Evolutionary conservation across 2,888 invertebrate genomes (phyloP), one percentile per base, ranked within the genome.

Genomic region (Teleiodes luculella): DNA sequence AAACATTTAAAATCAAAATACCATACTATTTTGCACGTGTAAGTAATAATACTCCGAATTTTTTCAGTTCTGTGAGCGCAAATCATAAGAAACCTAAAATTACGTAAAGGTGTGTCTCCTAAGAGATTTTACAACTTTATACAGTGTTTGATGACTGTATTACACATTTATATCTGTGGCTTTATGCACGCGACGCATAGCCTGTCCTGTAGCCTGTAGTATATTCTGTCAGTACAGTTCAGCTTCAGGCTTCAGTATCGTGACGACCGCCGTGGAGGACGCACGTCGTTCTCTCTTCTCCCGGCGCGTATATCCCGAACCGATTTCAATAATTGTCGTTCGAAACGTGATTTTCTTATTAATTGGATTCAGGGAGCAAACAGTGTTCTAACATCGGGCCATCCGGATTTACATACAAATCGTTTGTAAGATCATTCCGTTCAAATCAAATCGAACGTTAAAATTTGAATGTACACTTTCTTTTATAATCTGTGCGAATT

Each of bases 391-490:
- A 59, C 54, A 49, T 33, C 49, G 46, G 33, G 20, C 24, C 35
- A 28, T 24, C 37, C 51, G 43, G 56, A 67, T 68, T 68, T 63
- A 62, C 67, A 67, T 67, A 61, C 60, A 65, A 65, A 67, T 65
- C 59, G 64, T 53, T 59, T 61, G 7, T 48, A 48, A 58, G 60
- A 59, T 60, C 52, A 58, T 52, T 51, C 52, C 54, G 41, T 46
- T 51, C 33, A 53, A 52, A 50, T 56, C 57, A 59, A 43, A 59
- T 54, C 39, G 53, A 55, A 51, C 47, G 46, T 57, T 55, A 57
- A 55, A 36, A n/a, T n/a, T n/a, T 50, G 51, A 53, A 47, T 54
- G 53, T 55, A 57, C 56, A 53, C n/a, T 56, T 57, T 59, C 50
- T 20, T 39, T 47, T 56, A 45, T 43, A 46, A 51, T 36, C 33